Evolutionary conservation across 1,140 invertebrate species (phyloP).

Genomic region (Rhizoglyphus robini): DNA sequence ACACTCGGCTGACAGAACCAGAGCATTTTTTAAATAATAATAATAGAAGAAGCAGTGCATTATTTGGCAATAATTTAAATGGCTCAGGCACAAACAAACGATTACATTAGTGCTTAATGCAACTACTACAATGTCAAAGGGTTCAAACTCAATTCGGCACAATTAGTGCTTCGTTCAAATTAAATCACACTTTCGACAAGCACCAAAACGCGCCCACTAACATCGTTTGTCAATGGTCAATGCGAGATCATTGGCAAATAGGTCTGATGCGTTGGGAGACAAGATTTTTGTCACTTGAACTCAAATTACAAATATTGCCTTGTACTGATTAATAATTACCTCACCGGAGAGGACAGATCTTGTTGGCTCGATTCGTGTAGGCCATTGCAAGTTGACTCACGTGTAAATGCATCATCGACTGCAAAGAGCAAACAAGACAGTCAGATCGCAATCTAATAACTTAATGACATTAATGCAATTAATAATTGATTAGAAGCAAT

Average conservation of each 20-base stretch:
- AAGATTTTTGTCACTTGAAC: background rate
- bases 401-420: background rate
- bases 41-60: too few relatives aligned
- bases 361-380: background rate
- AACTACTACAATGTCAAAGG: too few relatives aligned
- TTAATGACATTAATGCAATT: too few relatives aligned
- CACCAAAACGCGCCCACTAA: background rate
- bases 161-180: background rate
- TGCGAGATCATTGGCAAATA: background rate
- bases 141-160: background rate
- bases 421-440: too few relatives aligned
- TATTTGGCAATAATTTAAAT: constrained; percentile 7
- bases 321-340: too few relatives aligned
- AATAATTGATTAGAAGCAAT: constrained; percentile 5
- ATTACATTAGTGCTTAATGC: constrained; percentile 1
- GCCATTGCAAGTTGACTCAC: background rate
- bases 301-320: too few relatives aligned
- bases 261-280: constrained; percentile 4
- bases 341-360: too few relatives aligned
- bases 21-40: too few relatives aligned
- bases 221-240: background rate
- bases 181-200: background rate
- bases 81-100: constrained; percentile 1
- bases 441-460: too few relatives aligned
- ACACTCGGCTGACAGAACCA: too few relatives aligned